Conservation (phyloP, 2,797 vertebrate species). For the Amblyopsis hoosieri region DNA sequence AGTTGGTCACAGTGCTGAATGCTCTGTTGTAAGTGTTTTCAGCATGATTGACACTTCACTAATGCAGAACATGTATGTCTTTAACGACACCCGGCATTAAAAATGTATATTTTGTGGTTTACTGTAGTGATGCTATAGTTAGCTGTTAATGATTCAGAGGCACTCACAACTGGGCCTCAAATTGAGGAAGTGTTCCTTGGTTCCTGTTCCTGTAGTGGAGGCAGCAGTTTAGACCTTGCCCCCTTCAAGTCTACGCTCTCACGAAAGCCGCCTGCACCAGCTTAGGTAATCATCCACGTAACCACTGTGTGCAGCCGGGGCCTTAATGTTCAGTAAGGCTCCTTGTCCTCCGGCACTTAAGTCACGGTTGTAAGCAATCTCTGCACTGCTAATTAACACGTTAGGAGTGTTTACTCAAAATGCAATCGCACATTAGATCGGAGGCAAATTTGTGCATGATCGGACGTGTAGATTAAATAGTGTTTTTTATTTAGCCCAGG, state of each 20-base stretch:
- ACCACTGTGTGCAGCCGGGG: not conserved
- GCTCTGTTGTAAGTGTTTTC: no score
- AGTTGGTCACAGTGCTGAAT: no score
- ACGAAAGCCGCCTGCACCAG: not conserved
- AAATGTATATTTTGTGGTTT: not conserved
- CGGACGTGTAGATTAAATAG: not conserved
- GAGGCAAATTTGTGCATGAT: no score
- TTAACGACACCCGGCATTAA: no score
- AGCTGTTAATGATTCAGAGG: slow-evolving; percentile 54
- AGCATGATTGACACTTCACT: no score
- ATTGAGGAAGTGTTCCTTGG: slow-evolving; percentile 66
- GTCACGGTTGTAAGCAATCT: not conserved
- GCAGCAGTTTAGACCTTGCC: slow-evolving; percentile 21
- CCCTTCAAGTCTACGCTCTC: slow-evolving; percentile 13
- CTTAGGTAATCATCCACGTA: not conserved
- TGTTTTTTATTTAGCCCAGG: not conserved
- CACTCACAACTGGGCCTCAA: slow-evolving; percentile 17
- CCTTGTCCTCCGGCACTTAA: not conserved
- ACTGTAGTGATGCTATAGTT: slow-evolving; percentile 19
- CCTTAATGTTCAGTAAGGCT: not conserved
- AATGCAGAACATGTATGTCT: no score
- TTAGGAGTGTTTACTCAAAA: not conserved
- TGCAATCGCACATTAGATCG: not conserved
- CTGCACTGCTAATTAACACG: not conserved
- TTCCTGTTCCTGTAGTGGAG: slow-evolving; percentile 44